These are phyloP conservation scores for Drosophila leonis DNA, from an alignment of 2,888 invertebrate genomes.

Conservation along the genomic window DNA sequence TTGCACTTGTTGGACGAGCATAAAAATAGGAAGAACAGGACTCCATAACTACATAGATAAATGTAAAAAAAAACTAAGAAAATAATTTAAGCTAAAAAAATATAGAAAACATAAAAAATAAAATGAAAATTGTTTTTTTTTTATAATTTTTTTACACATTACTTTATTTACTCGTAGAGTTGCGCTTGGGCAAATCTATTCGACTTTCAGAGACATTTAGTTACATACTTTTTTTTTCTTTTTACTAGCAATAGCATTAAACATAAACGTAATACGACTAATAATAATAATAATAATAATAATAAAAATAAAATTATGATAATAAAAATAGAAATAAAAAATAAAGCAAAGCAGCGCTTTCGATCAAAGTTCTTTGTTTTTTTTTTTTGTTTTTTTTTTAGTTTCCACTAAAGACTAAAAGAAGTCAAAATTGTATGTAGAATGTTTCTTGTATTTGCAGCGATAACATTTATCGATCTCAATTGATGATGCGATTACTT, in stretches of 20 bases:
- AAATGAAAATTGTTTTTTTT: constrained; percentile 1
- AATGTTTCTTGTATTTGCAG: constrained; percentile 55
- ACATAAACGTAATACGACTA: constrained; percentile 69
- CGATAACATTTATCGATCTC: constrained; percentile 32
- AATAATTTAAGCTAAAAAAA: not conserved
- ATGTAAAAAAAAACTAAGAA: not conserved
- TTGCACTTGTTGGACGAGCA: not conserved
- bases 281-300: constrained; percentile 43
- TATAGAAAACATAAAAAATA: not conserved
- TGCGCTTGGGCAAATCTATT: constrained; percentile 35
- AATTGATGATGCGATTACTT: constrained; percentile 9
- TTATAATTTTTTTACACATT: constrained; percentile 50
- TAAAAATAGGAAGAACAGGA: not conserved
- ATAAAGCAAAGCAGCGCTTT: constrained; percentile 65
- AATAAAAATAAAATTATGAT: constrained; percentile 47
- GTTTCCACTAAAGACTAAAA: constrained; percentile 31
- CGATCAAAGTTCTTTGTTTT: constrained; percentile 51
- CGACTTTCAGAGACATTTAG: constrained; percentile 52
- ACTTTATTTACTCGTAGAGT: constrained; percentile 53
- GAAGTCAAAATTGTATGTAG: constrained; percentile 34
- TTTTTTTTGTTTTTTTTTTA: constrained; percentile 11
- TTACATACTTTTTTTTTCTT: constrained; percentile 45
- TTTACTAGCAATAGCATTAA: constrained; percentile 66
- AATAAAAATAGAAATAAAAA: constrained; percentile 46
- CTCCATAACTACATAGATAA: not conserved